These are phyloP conservation scores for Ranitomeya variabilis DNA, from an alignment of 2,113 vertebrate species.

Conservation along the genomic window DNA sequence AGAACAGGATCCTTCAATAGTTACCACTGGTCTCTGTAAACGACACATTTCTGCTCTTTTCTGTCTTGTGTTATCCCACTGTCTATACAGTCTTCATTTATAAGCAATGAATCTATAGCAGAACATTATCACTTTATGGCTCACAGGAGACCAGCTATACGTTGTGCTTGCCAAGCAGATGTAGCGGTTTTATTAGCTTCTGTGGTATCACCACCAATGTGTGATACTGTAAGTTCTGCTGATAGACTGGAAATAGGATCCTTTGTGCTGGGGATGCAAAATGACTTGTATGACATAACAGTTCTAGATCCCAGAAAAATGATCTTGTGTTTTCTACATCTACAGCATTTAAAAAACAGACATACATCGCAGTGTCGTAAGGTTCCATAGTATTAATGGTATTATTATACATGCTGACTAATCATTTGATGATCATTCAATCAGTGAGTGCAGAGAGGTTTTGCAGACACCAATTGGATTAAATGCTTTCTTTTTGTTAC, in stretches of 20 bases:
- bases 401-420: too few species aligned
- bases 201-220: slow-evolving; percentile 5
- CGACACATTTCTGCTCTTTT: background rate
- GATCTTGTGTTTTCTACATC: background rate
- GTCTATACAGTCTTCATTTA: background rate
- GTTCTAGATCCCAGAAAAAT: background rate
- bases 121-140: slow-evolving; percentile 11
- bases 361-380: background rate
- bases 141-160: background rate
- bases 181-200: slow-evolving; percentile 29
- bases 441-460: background rate
- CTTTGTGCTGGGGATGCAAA: background rate
- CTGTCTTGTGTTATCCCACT: background rate
- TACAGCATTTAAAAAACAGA: slow-evolving; percentile 4
- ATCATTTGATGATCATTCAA: background rate
- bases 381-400: background rate
- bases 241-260: slow-evolving; percentile 11
- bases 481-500: too few species aligned
- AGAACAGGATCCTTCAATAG: background rate
- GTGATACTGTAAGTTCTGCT: background rate
- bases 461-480: background rate
- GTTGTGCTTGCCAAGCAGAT: slow-evolving; percentile 29
- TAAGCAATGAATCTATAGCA: background rate
- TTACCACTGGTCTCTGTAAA: background rate
- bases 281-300: slow-evolving; percentile 3